Conservation (phyloP, 1,140 invertebrate species). For the Sinella curviseta region DNA sequence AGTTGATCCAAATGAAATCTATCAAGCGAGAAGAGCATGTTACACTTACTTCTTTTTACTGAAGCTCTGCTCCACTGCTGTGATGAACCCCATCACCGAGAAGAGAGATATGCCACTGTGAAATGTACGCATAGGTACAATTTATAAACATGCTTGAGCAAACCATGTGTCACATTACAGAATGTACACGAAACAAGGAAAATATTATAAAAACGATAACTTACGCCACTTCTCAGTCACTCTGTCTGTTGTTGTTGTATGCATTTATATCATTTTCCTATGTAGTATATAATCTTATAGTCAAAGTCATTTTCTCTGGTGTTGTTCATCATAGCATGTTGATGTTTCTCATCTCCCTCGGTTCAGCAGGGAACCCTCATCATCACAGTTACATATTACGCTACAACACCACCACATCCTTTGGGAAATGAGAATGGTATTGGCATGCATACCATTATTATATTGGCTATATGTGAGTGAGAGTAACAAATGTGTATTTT, state of each 20-base stretch:
- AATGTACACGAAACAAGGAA: not conserved
- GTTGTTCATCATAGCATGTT: not conserved
- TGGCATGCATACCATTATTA: not conserved
- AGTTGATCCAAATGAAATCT: slow-evolving; percentile 25
- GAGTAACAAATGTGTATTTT: not conserved
- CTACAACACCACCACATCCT: slow-evolving; percentile 3
- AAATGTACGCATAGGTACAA: not conserved
- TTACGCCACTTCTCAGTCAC: not conserved
- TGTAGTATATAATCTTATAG: no score
- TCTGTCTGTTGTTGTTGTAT: not conserved
- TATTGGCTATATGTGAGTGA: not conserved
- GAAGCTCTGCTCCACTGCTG: not conserved
- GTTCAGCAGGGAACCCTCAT: slow-evolving; percentile 16
- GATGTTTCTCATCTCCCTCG: not conserved
- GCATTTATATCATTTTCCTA: not conserved
- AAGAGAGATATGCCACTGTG: not conserved
- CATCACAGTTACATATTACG: not conserved
- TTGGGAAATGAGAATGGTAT: not conserved
- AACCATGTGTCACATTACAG: slow-evolving; percentile 19
- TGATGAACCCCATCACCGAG: not conserved
- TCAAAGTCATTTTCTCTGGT: not conserved
- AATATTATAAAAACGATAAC: not conserved
- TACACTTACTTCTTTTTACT: not conserved
- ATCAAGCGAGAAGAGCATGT: not conserved
- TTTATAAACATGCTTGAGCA: not conserved